Percentiles rank a stretch among this genome's conserved stretches.
phyloP scores from a whole-genome alignment of 2,113 vertebrate species.

The Lutjanus erythropterus region DNA sequence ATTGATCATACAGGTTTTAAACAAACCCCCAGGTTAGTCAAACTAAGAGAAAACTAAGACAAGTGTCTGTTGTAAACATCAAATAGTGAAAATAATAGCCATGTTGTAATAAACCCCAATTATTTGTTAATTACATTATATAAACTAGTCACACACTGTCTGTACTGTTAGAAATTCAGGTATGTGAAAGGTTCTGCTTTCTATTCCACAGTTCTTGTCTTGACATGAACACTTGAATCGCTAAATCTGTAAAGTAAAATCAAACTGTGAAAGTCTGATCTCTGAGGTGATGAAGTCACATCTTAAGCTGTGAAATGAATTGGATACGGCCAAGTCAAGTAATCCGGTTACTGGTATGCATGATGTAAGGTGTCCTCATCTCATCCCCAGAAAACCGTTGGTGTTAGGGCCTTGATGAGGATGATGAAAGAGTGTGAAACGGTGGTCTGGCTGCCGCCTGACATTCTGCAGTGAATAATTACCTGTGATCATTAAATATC shows the following conservation, averaged over 20 bases:
- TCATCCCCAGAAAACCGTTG: slow-evolving; percentile 40
- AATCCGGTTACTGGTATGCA: slow-evolving; percentile 40
- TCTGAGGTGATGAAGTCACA: slow-evolving; percentile 32
- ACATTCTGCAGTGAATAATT: slow-evolving; percentile 54
- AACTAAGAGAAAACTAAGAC: not conserved
- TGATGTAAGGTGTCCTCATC: slow-evolving; percentile 66
- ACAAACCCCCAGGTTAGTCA: not conserved
- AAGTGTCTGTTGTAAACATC: not conserved
- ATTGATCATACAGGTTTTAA: not conserved
- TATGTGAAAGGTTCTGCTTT: not conserved
- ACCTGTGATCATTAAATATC: slow-evolving; percentile 56
- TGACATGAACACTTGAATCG: not conserved
- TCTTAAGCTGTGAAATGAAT: slow-evolving; percentile 53
- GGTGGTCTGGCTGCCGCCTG: slow-evolving; percentile 44
- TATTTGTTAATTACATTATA: not conserved
- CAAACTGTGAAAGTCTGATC: no score
- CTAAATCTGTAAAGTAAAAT: no score
- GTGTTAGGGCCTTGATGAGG: slow-evolving; percentile 57
- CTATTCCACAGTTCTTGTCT: not conserved
- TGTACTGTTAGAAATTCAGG: not conserved
- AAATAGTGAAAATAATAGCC: not conserved
- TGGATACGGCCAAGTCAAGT: slow-evolving; percentile 41
- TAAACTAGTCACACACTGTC: not conserved
- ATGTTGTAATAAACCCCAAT: not conserved
- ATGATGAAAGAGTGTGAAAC: slow-evolving; percentile 80